Base-by-base conservation (phyloP, 2,888 invertebrate species). In the Theretra japonica region DNA sequence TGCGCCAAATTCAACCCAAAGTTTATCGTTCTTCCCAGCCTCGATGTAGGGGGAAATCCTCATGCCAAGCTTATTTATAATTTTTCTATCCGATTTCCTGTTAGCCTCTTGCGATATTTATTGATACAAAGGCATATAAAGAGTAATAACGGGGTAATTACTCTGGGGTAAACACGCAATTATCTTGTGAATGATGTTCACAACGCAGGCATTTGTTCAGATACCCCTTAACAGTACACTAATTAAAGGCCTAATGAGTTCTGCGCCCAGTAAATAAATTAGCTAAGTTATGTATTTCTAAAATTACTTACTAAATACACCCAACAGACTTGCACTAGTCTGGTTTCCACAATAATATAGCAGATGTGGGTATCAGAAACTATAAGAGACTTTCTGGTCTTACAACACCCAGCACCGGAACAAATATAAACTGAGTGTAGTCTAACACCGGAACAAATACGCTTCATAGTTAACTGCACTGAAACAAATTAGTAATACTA, bases 121-220 rank as follows among this genome's bases (percentile, higher is more conserved):
- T 60, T 15, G 4, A 19, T 30, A 28, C 59, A n/a, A 60, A 19
- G n/a, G 59, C 59, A 28, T 30, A 60, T 30, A 30, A 30, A 30
- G 28, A 25, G 30, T 19, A 25, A 60, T 60, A 60, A 60, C 11
- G 41, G 7, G 1, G 19, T 30, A 19, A 60, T 60, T 60, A 60
- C 30, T 30, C 4, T 28, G 15, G 17, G 25, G 58, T 58, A 17
- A 28, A 60, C 30, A 60, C 30, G 59, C 59, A 30, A 30, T 60
- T 28, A 60, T 60, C 59, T 60, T 60, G 17, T n/a, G 28, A 60
- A 60, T 30, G 28, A 60, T 30, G 59, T 30, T 28, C n/a, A 28
- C 30, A 59, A 60, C 28, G 7, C 3, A 25, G 4, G 21, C 23
- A 60, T 60, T 60, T 60, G 59, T 60, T 60, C 30, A 28, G 59